Base-by-base conservation (phyloP, 2,113 vertebrate species). In the Excalfactoria chinensis region DNA sequence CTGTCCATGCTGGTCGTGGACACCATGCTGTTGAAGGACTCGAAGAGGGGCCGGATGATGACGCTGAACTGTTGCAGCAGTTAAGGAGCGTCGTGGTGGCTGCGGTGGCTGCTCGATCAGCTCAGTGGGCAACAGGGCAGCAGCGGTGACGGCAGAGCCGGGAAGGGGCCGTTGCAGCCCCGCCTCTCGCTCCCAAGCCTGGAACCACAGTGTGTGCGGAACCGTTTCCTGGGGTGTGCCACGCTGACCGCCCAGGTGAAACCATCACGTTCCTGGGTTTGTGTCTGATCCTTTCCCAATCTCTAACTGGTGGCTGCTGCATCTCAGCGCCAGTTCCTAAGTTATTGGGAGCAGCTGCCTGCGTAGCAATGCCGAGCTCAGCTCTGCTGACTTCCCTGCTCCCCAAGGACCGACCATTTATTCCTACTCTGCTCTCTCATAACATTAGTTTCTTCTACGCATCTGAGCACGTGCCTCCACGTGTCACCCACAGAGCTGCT, bases 21-120 rank as follows among this genome's bases (percentile, higher is more conserved):
- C 87, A 99, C 99, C 99, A 99, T 99, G 46, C 98, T 97, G 1
- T 99, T 99, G 96, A 99, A 99, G 48, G 99, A 99, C 95, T 99
- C 99, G 2, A 99, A 99, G 80, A 99, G 97, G 3, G 99, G 99
- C 72, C 98, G 98, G 59, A 99, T 99, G 95, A 99, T 98, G 93
- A 99, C 94, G 60, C 99, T 99, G 97, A 99, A 99, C 99, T 99
- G 96, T 68, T 44, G 59, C 48, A 22, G 43, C 48, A 63, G 97
- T 98, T 98, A 97, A 99, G 98, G 98, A 71, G 41, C 23, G 37
- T 82, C 73, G 35, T n/a, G 19, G 6, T 44, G 41, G 49, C 3
- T 21, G 55, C 7, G 19, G 55, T 32, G 28, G 12, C n/a, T n/a
- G n/a, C n/a, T n/a, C n/a, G n/a, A n/a, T n/a, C 28, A 32, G 30